These are phyloP conservation scores for Platycercus adscitus DNA, from an alignment of 2,113 vertebrate genomes.

Conservation along the genomic window DNA sequence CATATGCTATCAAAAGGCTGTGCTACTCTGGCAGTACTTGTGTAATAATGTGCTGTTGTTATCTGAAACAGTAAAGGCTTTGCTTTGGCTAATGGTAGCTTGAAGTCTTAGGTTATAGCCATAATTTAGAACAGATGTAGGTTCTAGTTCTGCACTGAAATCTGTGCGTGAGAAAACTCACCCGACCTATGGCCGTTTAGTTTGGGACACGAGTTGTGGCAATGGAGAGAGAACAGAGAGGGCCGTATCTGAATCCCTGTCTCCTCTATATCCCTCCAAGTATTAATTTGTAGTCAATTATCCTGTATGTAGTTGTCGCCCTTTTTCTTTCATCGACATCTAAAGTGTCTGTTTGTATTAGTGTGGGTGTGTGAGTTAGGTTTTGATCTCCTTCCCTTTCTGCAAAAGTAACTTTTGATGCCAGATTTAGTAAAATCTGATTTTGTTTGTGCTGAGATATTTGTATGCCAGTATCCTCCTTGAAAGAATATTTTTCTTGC, in stretches of 20 bases:
- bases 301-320: not conserved
- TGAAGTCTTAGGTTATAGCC: not conserved
- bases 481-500: slow-evolving; percentile 41
- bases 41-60: too few species aligned
- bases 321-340: slow-evolving; percentile 1
- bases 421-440: slow-evolving; percentile 39
- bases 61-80: not conserved
- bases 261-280: not conserved
- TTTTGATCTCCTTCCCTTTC: slow-evolving; percentile 58
- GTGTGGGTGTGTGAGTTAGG: not conserved
- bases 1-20: fast-evolving
- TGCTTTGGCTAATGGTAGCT: not conserved
- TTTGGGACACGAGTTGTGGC: fast-evolving
- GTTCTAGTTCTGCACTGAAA: not conserved
- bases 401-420: slow-evolving; percentile 37
- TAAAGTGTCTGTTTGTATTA: not conserved
- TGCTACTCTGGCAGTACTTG: not conserved
- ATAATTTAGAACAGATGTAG: not conserved
- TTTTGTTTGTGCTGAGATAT: slow-evolving; percentile 29
- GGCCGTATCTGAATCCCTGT: not conserved
- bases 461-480: not conserved
- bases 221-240: not conserved
- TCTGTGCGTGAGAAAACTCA: not conserved
- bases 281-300: slow-evolving; percentile 39
- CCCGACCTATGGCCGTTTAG: fast-evolving